A percentile compares a stretch with the other conserved stretches of the same genome.
phyloP scores from a whole-genome alignment of 37 sponge, comb jelly and placozoan genomes.

The Agelas oroides region DNA sequence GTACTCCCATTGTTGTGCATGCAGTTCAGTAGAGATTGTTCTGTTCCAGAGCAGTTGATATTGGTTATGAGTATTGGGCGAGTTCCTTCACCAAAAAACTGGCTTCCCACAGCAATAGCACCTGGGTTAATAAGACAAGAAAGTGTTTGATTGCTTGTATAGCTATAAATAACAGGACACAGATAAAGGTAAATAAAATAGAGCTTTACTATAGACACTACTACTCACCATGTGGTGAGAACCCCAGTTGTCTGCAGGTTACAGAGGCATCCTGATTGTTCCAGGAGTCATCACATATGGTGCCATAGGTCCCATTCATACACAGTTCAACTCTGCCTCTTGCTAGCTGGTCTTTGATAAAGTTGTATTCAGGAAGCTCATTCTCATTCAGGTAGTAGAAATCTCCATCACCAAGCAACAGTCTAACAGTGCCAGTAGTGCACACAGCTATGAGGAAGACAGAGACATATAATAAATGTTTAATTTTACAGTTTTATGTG shows the following conservation, averaged over 20 bases:
- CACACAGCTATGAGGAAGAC: constrained; percentile 4
- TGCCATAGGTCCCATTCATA: constrained; percentile 42
- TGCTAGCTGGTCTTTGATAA: constrained; percentile 30
- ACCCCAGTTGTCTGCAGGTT: constrained; percentile 41
- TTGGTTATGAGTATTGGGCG: neutral
- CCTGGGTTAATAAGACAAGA: too few species aligned
- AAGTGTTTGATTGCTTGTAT: too few species aligned
- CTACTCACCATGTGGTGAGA: constrained; percentile 47
- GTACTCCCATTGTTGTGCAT: too few species aligned
- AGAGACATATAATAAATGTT: neutral
- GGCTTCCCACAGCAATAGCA: too few species aligned
- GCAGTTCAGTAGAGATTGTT: constrained; percentile 24
- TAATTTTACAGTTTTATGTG: neutral
- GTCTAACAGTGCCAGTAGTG: constrained; percentile 1
- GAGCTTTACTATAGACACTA: too few species aligned
- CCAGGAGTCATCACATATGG: constrained; percentile 43
- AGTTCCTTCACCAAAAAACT: constrained; percentile 27
- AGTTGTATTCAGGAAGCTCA: too few species aligned
- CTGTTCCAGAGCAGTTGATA: constrained; percentile 36
- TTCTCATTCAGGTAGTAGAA: too few species aligned
- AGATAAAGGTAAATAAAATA: too few species aligned
- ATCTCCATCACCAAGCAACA: too few species aligned
- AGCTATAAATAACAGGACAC: too few species aligned
- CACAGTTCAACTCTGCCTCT: constrained; percentile 58
- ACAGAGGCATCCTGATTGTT: constrained; percentile 46